Evolutionary conservation across 2,113 vertebrate species (phyloP).

Genomic region (Bubalus kerabau): DNA sequence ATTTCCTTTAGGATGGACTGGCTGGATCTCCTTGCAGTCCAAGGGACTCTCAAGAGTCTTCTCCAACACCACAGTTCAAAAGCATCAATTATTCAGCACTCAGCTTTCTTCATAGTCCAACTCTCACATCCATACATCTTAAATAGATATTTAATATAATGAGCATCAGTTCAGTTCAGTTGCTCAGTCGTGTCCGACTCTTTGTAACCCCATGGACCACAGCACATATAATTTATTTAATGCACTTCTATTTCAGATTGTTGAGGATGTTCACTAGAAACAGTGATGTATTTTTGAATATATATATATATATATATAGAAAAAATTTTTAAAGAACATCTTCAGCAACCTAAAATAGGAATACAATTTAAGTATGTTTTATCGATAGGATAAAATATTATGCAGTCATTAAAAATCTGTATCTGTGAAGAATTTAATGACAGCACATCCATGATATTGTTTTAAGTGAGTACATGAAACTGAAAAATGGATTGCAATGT

Average conservation of each 20-base stretch:
- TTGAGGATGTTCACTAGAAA: not conserved
- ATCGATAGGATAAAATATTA: not conserved
- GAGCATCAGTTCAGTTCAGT: not conserved
- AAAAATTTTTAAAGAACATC: not conserved
- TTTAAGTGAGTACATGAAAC: not conserved
- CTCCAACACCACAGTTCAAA: too few relatives aligned
- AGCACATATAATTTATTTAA: not conserved
- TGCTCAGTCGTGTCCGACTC: rapidly evolving
- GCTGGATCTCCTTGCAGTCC: too few relatives aligned
- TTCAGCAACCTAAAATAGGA: not conserved
- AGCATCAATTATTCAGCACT: too few relatives aligned
- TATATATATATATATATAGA: not conserved
- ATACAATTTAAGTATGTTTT: not conserved
- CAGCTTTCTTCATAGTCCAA: too few relatives aligned
- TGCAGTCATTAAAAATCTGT: not conserved
- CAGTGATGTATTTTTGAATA: not conserved
- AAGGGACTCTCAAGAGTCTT: too few relatives aligned
- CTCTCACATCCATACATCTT: not conserved
- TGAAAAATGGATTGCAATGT: not conserved
- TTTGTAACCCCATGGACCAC: not conserved
- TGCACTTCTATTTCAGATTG: not conserved
- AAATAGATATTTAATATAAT: not conserved
- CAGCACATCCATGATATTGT: not conserved
- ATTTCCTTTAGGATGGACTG: too few relatives aligned
- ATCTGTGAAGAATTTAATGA: not conserved